Conservation (phyloP, 2,113 vertebrate species). For the Larimichthys crocea region DNA sequence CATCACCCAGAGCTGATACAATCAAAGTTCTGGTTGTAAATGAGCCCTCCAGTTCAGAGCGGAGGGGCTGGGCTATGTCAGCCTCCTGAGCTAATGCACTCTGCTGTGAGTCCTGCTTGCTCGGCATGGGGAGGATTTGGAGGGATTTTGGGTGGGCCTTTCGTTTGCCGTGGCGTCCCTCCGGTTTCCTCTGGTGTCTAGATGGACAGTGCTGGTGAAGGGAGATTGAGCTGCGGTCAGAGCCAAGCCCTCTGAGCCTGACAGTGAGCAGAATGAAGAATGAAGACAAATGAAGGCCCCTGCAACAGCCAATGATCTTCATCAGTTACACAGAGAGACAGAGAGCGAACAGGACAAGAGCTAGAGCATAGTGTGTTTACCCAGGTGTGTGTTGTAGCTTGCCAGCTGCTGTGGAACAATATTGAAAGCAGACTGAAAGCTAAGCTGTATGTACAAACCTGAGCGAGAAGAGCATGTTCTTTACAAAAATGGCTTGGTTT, state of each 20-base stretch:
- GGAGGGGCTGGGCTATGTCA: slow-evolving; percentile 60
- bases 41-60: slow-evolving; percentile 45
- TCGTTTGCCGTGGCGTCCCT: slow-evolving; percentile 43
- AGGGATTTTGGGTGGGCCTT: slow-evolving; percentile 68
- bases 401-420: slow-evolving; percentile 80
- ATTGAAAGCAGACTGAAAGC: slow-evolving; percentile 76
- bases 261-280: slow-evolving; percentile 68
- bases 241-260: slow-evolving; percentile 56
- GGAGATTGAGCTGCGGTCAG: slow-evolving; percentile 71
- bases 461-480: slow-evolving; percentile 62
- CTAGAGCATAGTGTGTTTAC: slow-evolving; percentile 77
- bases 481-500: slow-evolving; percentile 66
- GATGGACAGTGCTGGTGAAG: slow-evolving; percentile 66
- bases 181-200: slow-evolving; percentile 61
- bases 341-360: slow-evolving; percentile 60
- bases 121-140: slow-evolving; percentile 69
- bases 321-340: slow-evolving; percentile 52
- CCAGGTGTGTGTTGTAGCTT: slow-evolving; percentile 82
- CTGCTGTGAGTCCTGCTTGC: slow-evolving; percentile 65
- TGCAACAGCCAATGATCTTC: slow-evolving; percentile 59
- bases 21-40: slow-evolving; percentile 65
- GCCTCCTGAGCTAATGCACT: slow-evolving; percentile 77
- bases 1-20: slow-evolving; percentile 67
- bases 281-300: slow-evolving; percentile 68
- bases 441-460: slow-evolving; percentile 75